Evolutionary conservation across 2,797 vertebrate genomes (phyloP).

Genomic region (Phyllotis vaccarum): DNA sequence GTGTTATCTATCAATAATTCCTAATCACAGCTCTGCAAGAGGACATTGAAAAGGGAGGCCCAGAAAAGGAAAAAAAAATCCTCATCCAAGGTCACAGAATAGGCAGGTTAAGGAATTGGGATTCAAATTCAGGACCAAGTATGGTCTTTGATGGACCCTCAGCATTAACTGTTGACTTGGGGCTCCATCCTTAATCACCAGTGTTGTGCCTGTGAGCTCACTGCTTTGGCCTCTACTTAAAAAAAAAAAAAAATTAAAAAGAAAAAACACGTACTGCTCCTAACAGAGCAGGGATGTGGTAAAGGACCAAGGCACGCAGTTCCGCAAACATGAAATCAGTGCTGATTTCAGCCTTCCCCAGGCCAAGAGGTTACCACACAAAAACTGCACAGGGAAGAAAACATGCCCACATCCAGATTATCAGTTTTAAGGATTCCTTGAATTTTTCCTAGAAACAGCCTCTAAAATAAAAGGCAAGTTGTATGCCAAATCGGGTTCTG

Average conservation of each 20-base stretch:
- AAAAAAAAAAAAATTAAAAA: neutral
- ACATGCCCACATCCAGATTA: neutral
- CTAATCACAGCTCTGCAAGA: neutral
- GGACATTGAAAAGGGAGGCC: neutral
- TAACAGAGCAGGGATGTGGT: neutral
- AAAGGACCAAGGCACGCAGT: neutral
- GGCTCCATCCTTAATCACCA: neutral
- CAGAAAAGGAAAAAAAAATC: neutral
- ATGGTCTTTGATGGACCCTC: no score
- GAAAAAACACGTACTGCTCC: neutral
- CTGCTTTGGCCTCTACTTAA: neutral
- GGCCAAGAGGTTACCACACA: neutral
- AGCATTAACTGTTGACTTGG: neutral
- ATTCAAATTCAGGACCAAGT: neutral
- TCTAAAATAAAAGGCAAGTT: constrained; percentile 27
- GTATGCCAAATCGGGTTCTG: constrained; percentile 40
- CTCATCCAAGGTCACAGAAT: neutral
- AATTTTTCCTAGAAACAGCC: constrained; percentile 62
- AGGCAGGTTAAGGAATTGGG: neutral
- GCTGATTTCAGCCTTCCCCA: neutral
- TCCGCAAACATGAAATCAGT: neutral
- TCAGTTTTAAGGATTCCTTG: constrained; percentile 21
- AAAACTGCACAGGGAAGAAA: neutral
- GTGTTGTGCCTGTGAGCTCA: neutral
- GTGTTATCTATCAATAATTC: neutral